These are phyloP conservation scores for Hanleya hanleyi DNA, from an alignment of 2,888 invertebrate species.

Conservation along the genomic window DNA sequence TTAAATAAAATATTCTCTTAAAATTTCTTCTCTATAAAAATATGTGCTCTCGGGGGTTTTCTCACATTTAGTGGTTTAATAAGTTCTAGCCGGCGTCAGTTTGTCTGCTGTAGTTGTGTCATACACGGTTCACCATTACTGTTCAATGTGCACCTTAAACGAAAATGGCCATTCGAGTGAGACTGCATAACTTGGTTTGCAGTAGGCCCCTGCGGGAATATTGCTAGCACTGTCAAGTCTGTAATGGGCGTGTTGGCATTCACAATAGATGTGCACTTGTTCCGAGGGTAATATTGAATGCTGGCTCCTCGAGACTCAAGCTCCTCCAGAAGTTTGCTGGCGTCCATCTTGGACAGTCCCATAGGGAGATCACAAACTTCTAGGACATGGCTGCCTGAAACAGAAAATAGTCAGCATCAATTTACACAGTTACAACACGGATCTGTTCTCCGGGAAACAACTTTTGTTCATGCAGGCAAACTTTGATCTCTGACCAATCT, in stretches of 20 bases:
- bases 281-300: neutral
- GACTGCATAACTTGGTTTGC: neutral
- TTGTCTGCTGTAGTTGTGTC: neutral
- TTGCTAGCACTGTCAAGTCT: conserved; percentile 11
- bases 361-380: conserved; percentile 49
- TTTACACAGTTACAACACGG: too few species aligned
- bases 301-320: conserved; percentile 45
- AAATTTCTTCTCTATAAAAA: conserved; percentile 13
- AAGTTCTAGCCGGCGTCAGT: neutral
- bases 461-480: too few species aligned
- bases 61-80: conserved; percentile 1
- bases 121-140: neutral
- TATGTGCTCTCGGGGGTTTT: conserved; percentile 6
- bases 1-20: conserved; percentile 10
- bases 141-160: neutral
- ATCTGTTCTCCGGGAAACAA: too few species aligned
- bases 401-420: too few species aligned
- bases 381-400: conserved; percentile 34
- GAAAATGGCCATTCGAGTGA: neutral
- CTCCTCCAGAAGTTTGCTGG: conserved; percentile 46
- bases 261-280: neutral
- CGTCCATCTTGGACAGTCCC: conserved; percentile 42
- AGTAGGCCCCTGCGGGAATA: conserved; percentile 3
- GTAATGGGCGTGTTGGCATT: neutral
- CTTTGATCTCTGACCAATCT: too few species aligned